Evolutionary conservation across 2,797 vertebrate genomes (phyloP).

Genomic region (Rhodeus uyekii): DNA sequence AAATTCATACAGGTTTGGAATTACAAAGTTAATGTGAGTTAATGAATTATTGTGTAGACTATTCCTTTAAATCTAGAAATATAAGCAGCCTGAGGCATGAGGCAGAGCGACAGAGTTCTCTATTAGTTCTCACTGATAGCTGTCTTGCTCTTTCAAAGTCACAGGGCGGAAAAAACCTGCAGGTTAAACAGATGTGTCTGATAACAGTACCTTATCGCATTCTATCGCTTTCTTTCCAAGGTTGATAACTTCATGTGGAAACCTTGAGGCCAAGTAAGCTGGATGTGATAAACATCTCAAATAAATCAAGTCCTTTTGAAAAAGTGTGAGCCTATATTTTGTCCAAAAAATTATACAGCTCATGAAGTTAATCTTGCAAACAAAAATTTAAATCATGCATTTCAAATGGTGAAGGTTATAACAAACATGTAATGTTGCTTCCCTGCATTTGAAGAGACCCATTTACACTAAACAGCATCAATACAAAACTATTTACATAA

Average conservation of each 20-base stretch:
- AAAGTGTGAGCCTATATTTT: background rate
- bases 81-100: slow-evolving; percentile 13
- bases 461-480: background rate
- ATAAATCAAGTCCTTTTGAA: slow-evolving; percentile 14
- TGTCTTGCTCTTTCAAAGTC: slow-evolving; percentile 37
- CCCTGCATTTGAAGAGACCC: background rate
- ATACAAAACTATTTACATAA: background rate
- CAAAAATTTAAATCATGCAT: background rate
- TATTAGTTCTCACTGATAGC: slow-evolving; percentile 30
- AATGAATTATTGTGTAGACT: background rate
- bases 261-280: slow-evolving; percentile 32
- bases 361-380: slow-evolving; percentile 24
- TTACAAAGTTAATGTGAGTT: background rate
- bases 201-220: slow-evolving; percentile 54
- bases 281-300: slow-evolving; percentile 27
- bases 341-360: slow-evolving; percentile 3
- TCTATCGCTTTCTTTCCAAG: slow-evolving; percentile 49
- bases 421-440: background rate
- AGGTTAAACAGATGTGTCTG: slow-evolving; percentile 49
- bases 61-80: slow-evolving; percentile 38
- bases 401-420: background rate
- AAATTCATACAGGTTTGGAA: background rate
- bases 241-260: slow-evolving; percentile 37
- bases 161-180: slow-evolving; percentile 50
- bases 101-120: background rate